These are phyloP conservation scores for Oceanodroma tethys DNA, from an alignment of 2,113 vertebrate species.

Conservation along the genomic window DNA sequence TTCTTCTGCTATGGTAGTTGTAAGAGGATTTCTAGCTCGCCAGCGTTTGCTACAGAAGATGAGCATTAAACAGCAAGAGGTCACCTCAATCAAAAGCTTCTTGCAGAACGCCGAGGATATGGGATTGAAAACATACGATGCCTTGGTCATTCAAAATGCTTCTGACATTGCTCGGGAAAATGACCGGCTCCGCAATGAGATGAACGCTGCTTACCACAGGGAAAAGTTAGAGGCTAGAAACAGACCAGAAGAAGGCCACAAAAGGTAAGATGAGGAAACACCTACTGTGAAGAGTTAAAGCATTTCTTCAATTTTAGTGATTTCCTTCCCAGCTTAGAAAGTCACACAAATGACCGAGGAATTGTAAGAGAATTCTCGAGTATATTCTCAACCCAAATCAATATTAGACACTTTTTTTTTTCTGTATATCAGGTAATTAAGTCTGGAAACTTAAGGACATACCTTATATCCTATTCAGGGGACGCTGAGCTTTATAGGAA, in stretches of 20 bases:
- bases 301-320: not conserved
- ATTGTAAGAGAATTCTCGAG: not conserved
- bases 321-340: not conserved
- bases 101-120: conserved; percentile 87
- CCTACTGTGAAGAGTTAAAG: not conserved
- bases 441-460: not conserved
- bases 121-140: conserved; percentile 85
- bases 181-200: conserved; percentile 81
- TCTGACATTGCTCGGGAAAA: conserved; percentile 90
- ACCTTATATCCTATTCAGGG: not conserved
- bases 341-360: not conserved
- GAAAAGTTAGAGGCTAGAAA: conserved; percentile 79
- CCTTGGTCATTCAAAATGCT: conserved; percentile 92
- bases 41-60: conserved; percentile 74
- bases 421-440: not conserved
- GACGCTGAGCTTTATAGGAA: not conserved
- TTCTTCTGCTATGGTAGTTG: conserved; percentile 71
- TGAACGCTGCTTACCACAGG: conserved; percentile 70
- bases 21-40: conserved; percentile 89
- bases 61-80: conserved; percentile 77
- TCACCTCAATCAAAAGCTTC: conserved; percentile 80
- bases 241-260: conserved; percentile 77
- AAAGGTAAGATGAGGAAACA: conserved; percentile 72
- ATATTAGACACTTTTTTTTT: not conserved
- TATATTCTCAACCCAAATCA: not conserved